Base-by-base conservation (phyloP, 2,797 vertebrate genomes). In the Benthosema pterotum region DNA sequence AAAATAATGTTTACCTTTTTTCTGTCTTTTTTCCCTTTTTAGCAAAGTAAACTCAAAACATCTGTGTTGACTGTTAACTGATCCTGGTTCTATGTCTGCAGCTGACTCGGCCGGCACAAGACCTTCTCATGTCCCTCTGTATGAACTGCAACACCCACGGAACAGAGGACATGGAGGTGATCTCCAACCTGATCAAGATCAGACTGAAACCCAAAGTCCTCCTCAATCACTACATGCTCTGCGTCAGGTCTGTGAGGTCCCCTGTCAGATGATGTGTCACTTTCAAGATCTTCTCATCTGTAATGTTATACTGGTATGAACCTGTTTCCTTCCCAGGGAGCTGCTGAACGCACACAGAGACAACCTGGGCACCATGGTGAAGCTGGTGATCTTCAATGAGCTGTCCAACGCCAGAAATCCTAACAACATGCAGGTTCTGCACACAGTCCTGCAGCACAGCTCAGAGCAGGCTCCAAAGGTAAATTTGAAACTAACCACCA, bases 101-200 rank as follows among this genome's bases (percentile, higher is more conserved):
- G 98, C 55, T 99, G 80, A 99, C 96, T 2, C 93, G 97, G 11
- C 97, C 97, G 0, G 98, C 97, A 12, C 98, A 99, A 87, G 98
- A 99, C 86, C 90, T 99, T 63, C 92, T 99, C 57, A 99, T 98
- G 97, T 97, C 98, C 0, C 85, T 99, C 61, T 99, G 97, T 48
- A 97, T 97, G 94, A 99, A 99, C 91, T 96, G 95, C 73, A 94
- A 89, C 86, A 95, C 94, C 0, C 98, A 99, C 0, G 94, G 94
- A 11, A 82, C 95, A 0, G 98, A 99, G 17, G 98, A 99, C 85
- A 95, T 97, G 94, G 98, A 98, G 46, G 96, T 98, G 60, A 94
- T 99, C 75, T 99, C 98, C 46, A 97, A 97, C 89, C 91, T 99
- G 63, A 97, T 99, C 79, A 99, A 99, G 87, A 99, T 99, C 80